These are phyloP conservation scores for Papilio polytes DNA, from an alignment of 1,140 invertebrate genomes.

Conservation along the genomic window DNA sequence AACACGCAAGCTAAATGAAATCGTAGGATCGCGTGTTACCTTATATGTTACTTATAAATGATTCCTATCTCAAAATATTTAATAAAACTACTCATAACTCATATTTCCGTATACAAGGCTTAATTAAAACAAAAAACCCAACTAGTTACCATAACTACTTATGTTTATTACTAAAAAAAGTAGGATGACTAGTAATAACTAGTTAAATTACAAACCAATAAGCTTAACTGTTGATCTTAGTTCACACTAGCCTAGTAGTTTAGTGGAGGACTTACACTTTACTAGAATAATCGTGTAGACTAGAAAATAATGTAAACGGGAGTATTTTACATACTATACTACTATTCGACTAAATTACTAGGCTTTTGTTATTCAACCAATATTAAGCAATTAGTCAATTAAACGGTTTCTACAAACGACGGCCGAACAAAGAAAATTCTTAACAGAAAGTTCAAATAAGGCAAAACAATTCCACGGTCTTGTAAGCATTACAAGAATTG, in stretches of 20 bases:
- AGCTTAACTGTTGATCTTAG: neutral
- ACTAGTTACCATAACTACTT: neutral
- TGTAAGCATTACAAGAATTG: neutral
- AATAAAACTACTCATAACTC: conserved; percentile 22
- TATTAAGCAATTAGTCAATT: conserved; percentile 24
- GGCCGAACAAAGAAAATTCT: neutral
- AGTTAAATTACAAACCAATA: neutral
- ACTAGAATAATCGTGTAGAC: too few relatives aligned
- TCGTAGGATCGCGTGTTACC: conserved; percentile 4
- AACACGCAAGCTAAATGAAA: conserved; percentile 20
- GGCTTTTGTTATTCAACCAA: neutral
- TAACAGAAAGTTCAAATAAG: neutral
- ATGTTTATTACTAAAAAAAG: neutral
- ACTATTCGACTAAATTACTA: neutral
- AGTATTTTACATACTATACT: too few relatives aligned
- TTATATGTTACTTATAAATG: conserved; percentile 9
- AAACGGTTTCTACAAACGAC: neutral
- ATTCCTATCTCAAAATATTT: conserved; percentile 21
- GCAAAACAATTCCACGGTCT: neutral
- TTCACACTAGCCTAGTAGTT: too few relatives aligned
- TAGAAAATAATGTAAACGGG: too few relatives aligned
- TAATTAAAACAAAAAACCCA: conserved; percentile 13
- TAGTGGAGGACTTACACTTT: neutral
- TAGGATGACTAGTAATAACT: neutral
- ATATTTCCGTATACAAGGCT: conserved; percentile 3